Conservation (phyloP, 2,113 vertebrate genomes). For the Bos indicus region DNA sequence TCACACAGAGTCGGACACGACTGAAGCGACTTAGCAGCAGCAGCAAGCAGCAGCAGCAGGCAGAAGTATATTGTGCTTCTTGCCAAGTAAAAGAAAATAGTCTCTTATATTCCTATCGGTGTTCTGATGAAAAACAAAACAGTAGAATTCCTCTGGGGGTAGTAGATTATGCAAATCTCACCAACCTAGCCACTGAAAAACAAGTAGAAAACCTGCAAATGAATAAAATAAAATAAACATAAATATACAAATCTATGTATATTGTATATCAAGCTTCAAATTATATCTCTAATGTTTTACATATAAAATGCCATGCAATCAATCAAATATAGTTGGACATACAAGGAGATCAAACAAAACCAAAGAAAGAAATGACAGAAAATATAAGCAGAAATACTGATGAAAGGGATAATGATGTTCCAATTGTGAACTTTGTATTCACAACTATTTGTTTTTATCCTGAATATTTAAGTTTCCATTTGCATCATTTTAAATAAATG, state of each 20-base stretch:
- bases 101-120: neutral
- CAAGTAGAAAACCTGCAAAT: neutral
- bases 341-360: neutral
- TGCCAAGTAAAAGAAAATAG: neutral
- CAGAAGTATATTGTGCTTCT: neutral
- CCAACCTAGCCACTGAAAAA: neutral
- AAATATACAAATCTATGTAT: neutral
- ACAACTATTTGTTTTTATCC: neutral
- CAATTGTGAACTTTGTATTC: neutral
- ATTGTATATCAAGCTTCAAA: neutral
- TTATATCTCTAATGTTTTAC: neutral
- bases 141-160: neutral
- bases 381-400: neutral
- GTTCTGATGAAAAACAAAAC: neutral
- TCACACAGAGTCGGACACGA: too few species aligned
- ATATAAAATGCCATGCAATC: neutral
- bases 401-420: neutral
- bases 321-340: neutral
- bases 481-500: neutral
- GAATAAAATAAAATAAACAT: neutral
- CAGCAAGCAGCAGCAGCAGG: neutral
- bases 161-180: neutral
- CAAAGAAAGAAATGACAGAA: neutral
- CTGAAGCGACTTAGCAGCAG: too few species aligned
- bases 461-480: neutral